Evolutionary conservation across 2,797 vertebrate species (phyloP), one percentile per base, ranked within the genome.

Genomic region (Rhabdophis nuchalis): DNA sequence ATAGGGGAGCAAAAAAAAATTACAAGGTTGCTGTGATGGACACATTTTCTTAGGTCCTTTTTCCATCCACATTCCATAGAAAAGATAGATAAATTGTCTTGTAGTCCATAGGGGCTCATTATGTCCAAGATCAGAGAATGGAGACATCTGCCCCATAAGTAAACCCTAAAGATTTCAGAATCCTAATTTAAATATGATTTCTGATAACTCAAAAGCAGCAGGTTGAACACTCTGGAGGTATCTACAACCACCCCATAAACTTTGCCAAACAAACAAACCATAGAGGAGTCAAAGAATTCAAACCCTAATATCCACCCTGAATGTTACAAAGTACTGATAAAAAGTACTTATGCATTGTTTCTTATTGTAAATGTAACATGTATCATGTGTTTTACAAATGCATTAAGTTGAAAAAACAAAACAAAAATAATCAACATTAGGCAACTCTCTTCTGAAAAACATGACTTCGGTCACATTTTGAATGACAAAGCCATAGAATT

Each of bases 21-120:
- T 25, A 82, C 9, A 82, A 87, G 53, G 14, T 54, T 54, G 1
- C 8, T n/a, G 2, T 25, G 29, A 87, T 86, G 52, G 85, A 32
- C 6, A n/a, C 14, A 29, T 53, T n/a, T 53, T 32, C 52, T 86
- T 32, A 46, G 50, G 3, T 64, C 29, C 46, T 32, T 46, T 89
- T 68, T 8, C 61, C 20, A 72, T 54, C 61, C 20, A 86, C 56
- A 11, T 23, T 60, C 50, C 95, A 92, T 93, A 90, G 7, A 93
- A 87, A 92, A 60, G 92, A 0, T 92, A 93, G 94, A 93, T 10
- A 57, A 91, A 29, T 36, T 94, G 89, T 92, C 58, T 94, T 82
- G 32, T 56, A 94, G 88, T 93, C 94, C 94, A 95, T 91, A 93
- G 94, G 95, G 95, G 94, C 94, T 97, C 92, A 29, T 95, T 96